Percentiles rank a stretch among this genome's conserved stretches.
Conservation (phyloP, 2,797 vertebrate species). For the Amblyraja radiata region DNA sequence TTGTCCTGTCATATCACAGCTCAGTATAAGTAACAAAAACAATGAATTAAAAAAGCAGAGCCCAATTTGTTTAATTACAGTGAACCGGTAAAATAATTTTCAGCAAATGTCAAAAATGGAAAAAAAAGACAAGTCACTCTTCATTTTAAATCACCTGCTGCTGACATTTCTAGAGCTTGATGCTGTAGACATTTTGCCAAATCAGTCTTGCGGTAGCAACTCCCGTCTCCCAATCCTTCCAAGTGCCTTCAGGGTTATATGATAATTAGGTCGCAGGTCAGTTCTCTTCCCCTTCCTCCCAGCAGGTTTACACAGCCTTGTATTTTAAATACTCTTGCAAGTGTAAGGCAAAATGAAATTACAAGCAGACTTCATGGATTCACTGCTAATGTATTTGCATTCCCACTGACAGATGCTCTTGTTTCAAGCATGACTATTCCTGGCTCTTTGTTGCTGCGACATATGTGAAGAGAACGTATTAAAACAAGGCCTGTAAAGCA, state of each 20-base stretch:
- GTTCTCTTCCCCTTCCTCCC: too few relatives aligned
- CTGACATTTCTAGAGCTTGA: not conserved
- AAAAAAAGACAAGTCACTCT: not conserved
- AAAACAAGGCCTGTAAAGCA: not conserved
- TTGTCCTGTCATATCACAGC: not conserved
- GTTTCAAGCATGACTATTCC: not conserved
- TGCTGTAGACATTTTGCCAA: not conserved
- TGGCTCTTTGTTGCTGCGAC: not conserved
- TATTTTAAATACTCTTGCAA: not conserved
- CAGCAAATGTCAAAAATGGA: not conserved
- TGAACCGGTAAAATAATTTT: not conserved
- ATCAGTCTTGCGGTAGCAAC: not conserved
- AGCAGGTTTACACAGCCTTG: not conserved
- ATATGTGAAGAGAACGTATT: not conserved
- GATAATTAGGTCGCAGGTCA: not conserved
- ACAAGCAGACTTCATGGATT: not conserved
- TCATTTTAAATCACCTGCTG: not conserved
- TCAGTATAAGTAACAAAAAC: not conserved
- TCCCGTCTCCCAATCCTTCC: not conserved
- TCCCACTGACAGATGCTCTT: not conserved
- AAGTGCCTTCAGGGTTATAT: not conserved
- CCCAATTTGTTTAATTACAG: not conserved
- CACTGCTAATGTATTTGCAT: not conserved
- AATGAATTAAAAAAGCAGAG: not conserved
- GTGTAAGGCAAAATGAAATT: not conserved